Conservation (phyloP, 1,140 invertebrate genomes). For the Leptinotarsa lineolata region DNA sequence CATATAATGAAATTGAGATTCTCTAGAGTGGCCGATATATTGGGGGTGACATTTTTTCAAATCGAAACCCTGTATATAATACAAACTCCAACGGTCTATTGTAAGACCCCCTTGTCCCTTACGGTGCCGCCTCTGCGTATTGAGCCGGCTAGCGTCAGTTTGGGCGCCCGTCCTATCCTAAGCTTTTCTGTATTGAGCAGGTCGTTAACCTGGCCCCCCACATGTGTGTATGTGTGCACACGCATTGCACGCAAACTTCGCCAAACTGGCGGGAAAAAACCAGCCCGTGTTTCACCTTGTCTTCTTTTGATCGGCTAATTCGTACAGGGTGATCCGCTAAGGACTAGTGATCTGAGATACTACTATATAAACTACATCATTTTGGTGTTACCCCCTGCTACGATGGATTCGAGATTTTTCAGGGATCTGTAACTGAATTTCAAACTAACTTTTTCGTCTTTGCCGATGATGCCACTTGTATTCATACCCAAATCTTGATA, state of each 20-base stretch:
- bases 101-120: neutral
- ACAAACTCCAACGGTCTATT: too few species aligned
- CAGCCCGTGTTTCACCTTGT: constrained; percentile 38
- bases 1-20: too few species aligned
- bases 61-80: too few species aligned
- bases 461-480: too few species aligned
- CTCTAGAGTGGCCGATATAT: too few species aligned
- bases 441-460: too few species aligned
- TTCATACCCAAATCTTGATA: too few species aligned
- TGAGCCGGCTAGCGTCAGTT: constrained; percentile 33
- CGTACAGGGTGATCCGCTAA: neutral
- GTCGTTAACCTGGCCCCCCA: constrained; percentile 47
- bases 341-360: too few species aligned
- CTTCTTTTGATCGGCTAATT: constrained; percentile 24
- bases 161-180: constrained; percentile 46
- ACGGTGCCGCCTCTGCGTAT: constrained; percentile 25
- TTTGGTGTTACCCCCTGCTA: too few species aligned
- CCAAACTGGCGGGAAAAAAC: constrained; percentile 45
- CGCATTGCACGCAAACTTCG: constrained; percentile 45
- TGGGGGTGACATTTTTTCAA: too few species aligned
- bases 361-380: too few species aligned
- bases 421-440: neutral
- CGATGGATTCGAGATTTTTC: neutral
- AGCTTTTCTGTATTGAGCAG: constrained; percentile 42
- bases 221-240: constrained; percentile 41